A percentile compares a stretch with the other conserved stretches of the same genome.
Evolutionary conservation across 2,113 vertebrate genomes (phyloP).

Genomic region (Lepus americanus): DNA sequence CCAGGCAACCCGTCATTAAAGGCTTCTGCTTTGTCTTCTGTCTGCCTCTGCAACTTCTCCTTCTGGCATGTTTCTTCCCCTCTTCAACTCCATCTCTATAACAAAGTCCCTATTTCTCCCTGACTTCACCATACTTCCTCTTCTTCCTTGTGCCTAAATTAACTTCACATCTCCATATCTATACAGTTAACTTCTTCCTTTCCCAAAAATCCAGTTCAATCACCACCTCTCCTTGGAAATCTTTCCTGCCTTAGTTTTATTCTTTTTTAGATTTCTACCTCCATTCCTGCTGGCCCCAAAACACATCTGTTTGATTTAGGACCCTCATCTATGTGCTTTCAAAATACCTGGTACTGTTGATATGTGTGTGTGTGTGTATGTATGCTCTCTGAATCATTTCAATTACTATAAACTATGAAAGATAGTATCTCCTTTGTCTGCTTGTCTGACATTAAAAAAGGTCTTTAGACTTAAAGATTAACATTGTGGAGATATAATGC

Average conservation of each 20-base stretch:
- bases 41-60: neutral
- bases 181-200: neutral
- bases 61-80: conserved; percentile 51
- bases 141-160: neutral
- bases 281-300: neutral
- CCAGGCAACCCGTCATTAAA: conserved; percentile 11
- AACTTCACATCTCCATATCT: neutral
- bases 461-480: neutral
- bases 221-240: neutral
- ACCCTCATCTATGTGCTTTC: neutral
- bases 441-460: neutral
- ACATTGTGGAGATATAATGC: neutral
- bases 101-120: neutral
- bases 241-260: neutral
- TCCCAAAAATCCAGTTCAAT: neutral
- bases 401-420: neutral
- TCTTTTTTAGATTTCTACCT: neutral
- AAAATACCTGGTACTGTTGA: neutral
- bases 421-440: neutral
- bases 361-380: neutral
- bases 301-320: neutral
- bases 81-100: neutral
- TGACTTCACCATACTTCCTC: neutral
- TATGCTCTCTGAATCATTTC: neutral
- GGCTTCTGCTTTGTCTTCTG: neutral